Evolutionary conservation across 2,888 invertebrate genomes (phyloP), one percentile per base, ranked within the genome.

Genomic region (Apocheima hispidaria): DNA sequence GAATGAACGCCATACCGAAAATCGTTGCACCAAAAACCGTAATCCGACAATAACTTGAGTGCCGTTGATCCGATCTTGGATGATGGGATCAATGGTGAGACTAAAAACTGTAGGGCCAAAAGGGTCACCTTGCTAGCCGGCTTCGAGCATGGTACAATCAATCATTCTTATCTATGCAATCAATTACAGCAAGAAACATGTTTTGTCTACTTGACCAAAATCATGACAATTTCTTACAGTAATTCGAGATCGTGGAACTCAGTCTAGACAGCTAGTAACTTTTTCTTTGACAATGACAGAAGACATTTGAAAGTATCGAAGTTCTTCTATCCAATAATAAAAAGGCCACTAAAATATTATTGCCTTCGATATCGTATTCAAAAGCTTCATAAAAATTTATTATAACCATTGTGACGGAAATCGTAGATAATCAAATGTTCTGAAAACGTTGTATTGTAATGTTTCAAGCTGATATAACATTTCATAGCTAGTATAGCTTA

Each of bases 361-460:
- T 36, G 5, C 36, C 18, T 21, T 59, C 26, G 23, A 50, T 54
- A 48, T 56, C 33, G 51, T 26, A 52, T 52, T 26, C 40, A 57
- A 60, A 59, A 53, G 14, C 46, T 38, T 44, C 50, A 44, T 55
- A 50, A 50, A 41, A 51, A 28, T 36, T 63, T 46, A 61, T 58
- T 53, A 35, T 41, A n/a, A 33, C 48, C 38, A 49, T 56, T 50
- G 26, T n/a, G 50, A 35, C 20, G 38, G 28, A 26, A 49, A 48
- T 50, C 5, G 28, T 41, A 18, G 50, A 33, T 14, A 36, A 63
- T 40, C 33, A 9, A 48, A 46, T 36, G 56, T 40, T 40, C 20
- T 20, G 40, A 49, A 14, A 40, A 38, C 30, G 9, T 36, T 16
- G 36, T 4, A 36, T 44, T 26, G 18, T 54, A 23, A 44, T 26